Conservation (phyloP, 2,888 invertebrate genomes). For the Sacculina carcini region DNA sequence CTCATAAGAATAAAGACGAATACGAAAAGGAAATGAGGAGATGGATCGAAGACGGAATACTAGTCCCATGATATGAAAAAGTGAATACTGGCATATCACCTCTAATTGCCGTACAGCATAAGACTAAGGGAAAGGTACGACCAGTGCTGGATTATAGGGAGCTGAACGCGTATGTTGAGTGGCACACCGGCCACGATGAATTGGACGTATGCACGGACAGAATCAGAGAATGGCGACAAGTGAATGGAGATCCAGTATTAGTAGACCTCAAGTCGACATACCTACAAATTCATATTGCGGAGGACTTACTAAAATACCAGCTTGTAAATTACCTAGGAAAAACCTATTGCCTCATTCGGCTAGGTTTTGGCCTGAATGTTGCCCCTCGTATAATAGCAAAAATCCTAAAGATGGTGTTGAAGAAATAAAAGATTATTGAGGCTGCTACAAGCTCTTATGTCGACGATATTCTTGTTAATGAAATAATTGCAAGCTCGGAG, state of each 20-base stretch:
- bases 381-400: constrained; percentile 5
- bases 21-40: neutral
- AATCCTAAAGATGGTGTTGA: constrained; percentile 3
- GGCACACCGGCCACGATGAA: constrained; percentile 2
- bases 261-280: constrained; percentile 7
- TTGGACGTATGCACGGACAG: neutral
- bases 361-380: constrained; percentile 2
- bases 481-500: neutral
- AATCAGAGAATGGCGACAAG: too few relatives aligned
- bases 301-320: constrained; percentile 5
- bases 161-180: neutral
- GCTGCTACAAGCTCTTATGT: constrained; percentile 3
- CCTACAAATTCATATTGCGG: neutral
- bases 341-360: constrained; percentile 5
- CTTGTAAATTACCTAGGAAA: constrained; percentile 1
- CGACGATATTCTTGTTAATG: constrained; percentile 4
- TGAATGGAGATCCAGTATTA: too few relatives aligned
- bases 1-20: neutral
- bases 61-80: neutral
- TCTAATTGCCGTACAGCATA: constrained; percentile 1
- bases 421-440: neutral
- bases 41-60: constrained; percentile 1
- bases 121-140: neutral
- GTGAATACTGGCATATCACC: neutral
- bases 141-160: neutral